These are phyloP conservation scores for Idaea biselata DNA, from an alignment of 2,888 invertebrate species.

Conservation along the genomic window DNA sequence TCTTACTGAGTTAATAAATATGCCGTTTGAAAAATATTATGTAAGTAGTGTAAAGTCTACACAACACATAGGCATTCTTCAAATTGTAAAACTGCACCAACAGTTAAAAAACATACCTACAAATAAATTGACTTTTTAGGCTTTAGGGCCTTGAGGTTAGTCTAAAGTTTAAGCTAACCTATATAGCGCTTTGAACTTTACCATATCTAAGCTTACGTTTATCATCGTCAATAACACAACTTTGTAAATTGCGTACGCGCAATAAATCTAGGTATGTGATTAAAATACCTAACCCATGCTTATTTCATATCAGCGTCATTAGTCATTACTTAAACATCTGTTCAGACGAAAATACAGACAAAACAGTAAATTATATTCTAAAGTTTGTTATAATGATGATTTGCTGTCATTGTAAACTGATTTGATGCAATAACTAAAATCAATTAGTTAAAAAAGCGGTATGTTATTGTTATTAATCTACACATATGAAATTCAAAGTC, in stretches of 20 bases:
- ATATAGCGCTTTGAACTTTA: neutral
- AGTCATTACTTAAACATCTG: neutral
- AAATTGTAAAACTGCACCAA: too few relatives aligned
- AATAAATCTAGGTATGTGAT: constrained; percentile 5
- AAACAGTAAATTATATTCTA: neutral
- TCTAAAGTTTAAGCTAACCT: neutral
- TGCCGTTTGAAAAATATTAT: too few relatives aligned
- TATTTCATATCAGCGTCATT: neutral
- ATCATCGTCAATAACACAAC: neutral
- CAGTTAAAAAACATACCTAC: too few relatives aligned
- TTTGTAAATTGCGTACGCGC: neutral
- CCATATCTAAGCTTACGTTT: neutral
- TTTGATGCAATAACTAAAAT: too few relatives aligned
- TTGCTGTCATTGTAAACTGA: neutral
- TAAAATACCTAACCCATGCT: constrained; percentile 17
- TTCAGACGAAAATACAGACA: neutral
- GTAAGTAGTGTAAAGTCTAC: too few relatives aligned
- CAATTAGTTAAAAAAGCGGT: too few relatives aligned
- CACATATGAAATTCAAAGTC: too few relatives aligned
- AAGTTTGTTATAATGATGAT: neutral
- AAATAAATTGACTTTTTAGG: too few relatives aligned
- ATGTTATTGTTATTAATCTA: neutral
- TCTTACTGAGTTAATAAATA: too few relatives aligned
- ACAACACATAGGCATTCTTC: too few relatives aligned
- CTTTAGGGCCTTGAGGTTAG: neutral